Evolutionary conservation across 2,113 vertebrate species (phyloP), one percentile per base, ranked within the genome.

Genomic region (Motacilla tschutschensis): DNA sequence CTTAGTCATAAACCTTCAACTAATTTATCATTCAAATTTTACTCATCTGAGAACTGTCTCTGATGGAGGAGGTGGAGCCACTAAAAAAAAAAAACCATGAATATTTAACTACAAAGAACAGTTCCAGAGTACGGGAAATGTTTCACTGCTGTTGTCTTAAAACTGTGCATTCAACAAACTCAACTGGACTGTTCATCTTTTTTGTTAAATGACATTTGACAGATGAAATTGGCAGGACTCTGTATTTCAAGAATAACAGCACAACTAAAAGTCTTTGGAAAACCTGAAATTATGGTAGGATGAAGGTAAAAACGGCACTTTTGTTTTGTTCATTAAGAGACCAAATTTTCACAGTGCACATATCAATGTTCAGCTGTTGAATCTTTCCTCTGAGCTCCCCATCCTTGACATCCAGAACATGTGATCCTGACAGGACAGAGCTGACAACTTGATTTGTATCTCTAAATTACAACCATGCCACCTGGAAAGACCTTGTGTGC

Each of bases 391-490:
- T 78, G 57, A 93, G 17, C 19, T 74, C 51, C 69, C 69, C 53
- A 58, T 91, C 46, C 75, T 93, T 89, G 79, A 74, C 24, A 87
- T 85, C 33, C 50, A 94, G 64, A 94, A 29, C 29, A 65, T 43
- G 36, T 71, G 55, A 35, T 73, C 29, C 33, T 66, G 65, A 87
- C 83, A 94, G 43, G 31, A 87, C 12, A 44, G 72, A 67, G 36
- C 33, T 93, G 64, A 87, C 65, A 92, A 77, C 14, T 93, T 73
- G 50, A 83, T 95, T 94, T 69, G 55, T 74, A 89, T 75, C 16
- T 84, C 40, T 85, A 84, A 91, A 91, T 91, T 94, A 89, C 66
- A 69, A 60, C 15, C 40, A 75, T 66, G 51, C 22, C n/a, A 89
- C 44, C n/a, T 90, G 65, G 74, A 91, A 94, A 87, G 29, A 70